These are phyloP conservation scores for Myopa testacea DNA, from an alignment of 2,888 invertebrate genomes.

Conservation along the genomic window DNA sequence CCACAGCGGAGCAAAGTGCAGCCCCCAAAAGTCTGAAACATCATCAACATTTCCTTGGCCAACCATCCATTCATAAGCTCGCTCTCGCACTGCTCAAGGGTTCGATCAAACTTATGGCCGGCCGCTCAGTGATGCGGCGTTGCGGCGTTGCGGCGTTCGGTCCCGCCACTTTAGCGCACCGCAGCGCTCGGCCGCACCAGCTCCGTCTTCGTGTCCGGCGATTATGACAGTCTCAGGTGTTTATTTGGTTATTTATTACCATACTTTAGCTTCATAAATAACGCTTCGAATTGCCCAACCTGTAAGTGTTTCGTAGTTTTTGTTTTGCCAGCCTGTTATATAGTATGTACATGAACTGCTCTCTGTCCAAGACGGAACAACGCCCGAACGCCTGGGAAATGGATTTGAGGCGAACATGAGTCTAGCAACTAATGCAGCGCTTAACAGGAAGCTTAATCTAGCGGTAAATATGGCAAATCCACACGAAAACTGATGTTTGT, in stretches of 20 bases:
- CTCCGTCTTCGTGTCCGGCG: constrained; percentile 44
- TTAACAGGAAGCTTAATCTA: not conserved
- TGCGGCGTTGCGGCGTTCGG: constrained; percentile 19
- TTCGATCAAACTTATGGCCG: constrained; percentile 42
- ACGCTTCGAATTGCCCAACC: constrained; percentile 51
- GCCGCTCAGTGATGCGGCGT: constrained; percentile 11
- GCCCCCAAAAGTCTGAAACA: constrained; percentile 39
- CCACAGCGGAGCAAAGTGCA: constrained; percentile 38
- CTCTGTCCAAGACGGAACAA: not conserved
- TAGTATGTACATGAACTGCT: not conserved
- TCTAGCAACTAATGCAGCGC: constrained; percentile 23
- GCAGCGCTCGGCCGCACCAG: constrained; percentile 34
- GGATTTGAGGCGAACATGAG: constrained; percentile 28
- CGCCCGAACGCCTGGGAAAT: constrained; percentile 13
- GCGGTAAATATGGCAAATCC: not conserved
- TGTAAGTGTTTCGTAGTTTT: not conserved
- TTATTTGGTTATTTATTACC: constrained; percentile 62
- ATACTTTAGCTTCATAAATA: constrained; percentile 59
- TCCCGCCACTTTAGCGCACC: constrained; percentile 42
- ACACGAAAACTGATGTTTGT: too few species aligned
- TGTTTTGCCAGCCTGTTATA: not conserved
- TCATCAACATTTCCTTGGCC: constrained; percentile 45
- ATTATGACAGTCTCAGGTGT: constrained; percentile 56
- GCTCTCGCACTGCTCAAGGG: constrained; percentile 39
- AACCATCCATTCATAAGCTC: constrained; percentile 39